phyloP scores from a whole-genome alignment of 2,888 invertebrate genomes.

The Lottia scabra region DNA sequence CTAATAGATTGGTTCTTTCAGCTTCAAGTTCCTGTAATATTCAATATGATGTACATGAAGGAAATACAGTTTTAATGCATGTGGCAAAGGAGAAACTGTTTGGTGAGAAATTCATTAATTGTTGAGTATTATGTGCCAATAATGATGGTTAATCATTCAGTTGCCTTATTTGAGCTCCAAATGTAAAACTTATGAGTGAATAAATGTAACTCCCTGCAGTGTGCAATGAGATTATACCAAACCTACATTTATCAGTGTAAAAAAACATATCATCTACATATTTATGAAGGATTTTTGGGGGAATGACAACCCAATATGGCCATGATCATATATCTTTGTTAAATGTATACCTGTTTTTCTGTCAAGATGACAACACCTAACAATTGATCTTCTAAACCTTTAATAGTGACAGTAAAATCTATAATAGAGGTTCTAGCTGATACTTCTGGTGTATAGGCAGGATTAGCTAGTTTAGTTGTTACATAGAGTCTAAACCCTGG shows the following conservation, averaged over 20 bases:
- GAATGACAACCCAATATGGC: neutral
- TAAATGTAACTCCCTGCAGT: no score
- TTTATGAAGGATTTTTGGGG: no score
- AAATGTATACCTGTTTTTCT: conserved; percentile 80
- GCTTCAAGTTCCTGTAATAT: conserved; percentile 84
- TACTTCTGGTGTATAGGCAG: conserved; percentile 95
- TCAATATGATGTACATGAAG: no score
- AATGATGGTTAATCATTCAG: no score
- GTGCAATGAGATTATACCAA: no score
- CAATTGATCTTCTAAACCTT: conserved; percentile 94
- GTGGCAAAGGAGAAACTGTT: no score
- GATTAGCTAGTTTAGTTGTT: conserved; percentile 95
- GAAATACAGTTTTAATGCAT: no score
- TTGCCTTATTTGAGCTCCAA: no score
- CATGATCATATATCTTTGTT: neutral
- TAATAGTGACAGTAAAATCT: conserved; percentile 97
- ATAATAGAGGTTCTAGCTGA: conserved; percentile 97
- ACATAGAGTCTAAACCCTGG: conserved; percentile 95
- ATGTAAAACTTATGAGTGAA: no score
- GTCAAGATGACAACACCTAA: conserved; percentile 92
- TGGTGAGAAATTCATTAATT: neutral
- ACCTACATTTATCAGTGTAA: no score
- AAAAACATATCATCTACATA: no score
- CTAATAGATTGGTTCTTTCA: conserved; percentile 91
- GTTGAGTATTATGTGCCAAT: no score